Conservation (phyloP, 2,888 invertebrate genomes). For the Resseliella maxima region DNA sequence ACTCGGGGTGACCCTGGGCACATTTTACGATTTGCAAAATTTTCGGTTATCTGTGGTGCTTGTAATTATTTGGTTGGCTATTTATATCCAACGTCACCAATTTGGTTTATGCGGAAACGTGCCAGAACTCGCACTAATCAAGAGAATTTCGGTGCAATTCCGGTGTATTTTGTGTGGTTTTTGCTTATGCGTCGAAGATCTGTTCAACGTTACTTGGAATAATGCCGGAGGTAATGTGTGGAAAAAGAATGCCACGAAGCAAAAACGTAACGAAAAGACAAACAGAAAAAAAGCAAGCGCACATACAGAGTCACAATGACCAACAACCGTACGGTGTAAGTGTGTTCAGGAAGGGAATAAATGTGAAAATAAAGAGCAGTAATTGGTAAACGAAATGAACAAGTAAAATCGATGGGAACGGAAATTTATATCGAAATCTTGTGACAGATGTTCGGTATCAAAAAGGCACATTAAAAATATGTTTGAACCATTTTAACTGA, state of each 20-base stretch:
- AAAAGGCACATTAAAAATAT: neutral
- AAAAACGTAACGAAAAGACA: neutral
- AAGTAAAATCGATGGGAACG: neutral
- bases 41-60: neutral
- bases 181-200: neutral
- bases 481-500: neutral
- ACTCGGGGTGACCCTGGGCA: too few relatives aligned
- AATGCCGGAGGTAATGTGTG: conserved; percentile 3
- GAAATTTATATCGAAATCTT: neutral
- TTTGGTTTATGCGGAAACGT: conserved; percentile 38
- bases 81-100: neutral
- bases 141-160: neutral
- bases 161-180: too few relatives aligned
- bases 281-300: neutral
- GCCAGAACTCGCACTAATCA: conserved; percentile 11
- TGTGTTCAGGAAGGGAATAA: neutral
- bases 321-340: neutral
- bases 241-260: neutral
- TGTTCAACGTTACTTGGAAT: neutral
- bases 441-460: neutral
- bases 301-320: too few relatives aligned
- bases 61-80: neutral
- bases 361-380: neutral
- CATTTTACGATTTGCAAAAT: neutral
- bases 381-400: neutral